These are phyloP conservation scores for Nyctibius bracteatus DNA, from an alignment of 2,113 vertebrate species.

Conservation along the genomic window DNA sequence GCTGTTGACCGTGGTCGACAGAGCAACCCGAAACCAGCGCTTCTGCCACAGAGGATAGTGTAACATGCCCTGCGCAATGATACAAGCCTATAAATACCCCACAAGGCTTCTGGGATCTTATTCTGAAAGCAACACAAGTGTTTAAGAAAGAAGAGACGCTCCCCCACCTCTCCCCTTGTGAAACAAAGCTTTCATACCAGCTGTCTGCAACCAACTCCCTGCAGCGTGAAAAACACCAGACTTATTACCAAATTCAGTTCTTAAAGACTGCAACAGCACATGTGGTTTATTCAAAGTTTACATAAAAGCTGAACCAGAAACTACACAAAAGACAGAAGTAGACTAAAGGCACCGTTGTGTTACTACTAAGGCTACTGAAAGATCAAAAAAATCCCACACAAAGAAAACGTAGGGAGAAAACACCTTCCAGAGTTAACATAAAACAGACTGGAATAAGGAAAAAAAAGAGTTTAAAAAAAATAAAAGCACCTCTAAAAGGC, in stretches of 20 bases:
- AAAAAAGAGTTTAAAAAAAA: neutral
- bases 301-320: neutral
- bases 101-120: neutral
- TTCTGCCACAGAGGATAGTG: constrained; percentile 31
- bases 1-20: constrained; percentile 10
- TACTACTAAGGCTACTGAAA: neutral
- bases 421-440: neutral
- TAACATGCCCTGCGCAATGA: constrained; percentile 28
- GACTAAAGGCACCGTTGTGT: neutral
- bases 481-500: neutral
- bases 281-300: neutral
- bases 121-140: neutral
- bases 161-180: neutral
- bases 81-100: constrained; percentile 67
- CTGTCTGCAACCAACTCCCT: neutral
- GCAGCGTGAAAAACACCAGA: neutral
- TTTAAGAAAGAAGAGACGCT: neutral
- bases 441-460: neutral
- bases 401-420: neutral
- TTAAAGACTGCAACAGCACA: neutral
- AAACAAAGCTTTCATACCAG: neutral
- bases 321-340: neutral
- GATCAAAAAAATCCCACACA: neutral
- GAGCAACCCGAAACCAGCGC: constrained; percentile 51
- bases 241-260: neutral